Percentiles rank a stretch among this genome's conserved stretches.
Evolutionary conservation across 1,140 invertebrate genomes (phyloP).

Genomic region (Mya arenaria): DNA sequence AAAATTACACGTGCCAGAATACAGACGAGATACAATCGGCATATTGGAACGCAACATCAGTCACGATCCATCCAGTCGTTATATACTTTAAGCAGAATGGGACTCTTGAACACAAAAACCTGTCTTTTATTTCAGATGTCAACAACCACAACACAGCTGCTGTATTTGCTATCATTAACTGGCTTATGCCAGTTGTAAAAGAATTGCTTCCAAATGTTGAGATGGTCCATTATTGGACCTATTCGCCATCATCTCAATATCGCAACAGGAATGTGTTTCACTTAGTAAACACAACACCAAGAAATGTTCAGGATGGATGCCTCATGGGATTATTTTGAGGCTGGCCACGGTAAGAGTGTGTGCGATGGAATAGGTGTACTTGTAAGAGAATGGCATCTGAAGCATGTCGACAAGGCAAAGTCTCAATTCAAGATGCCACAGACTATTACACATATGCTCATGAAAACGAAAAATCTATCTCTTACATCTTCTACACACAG

Average conservation of each 20-base stretch:
- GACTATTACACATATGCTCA: too few species aligned
- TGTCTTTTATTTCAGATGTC: conserved; percentile 39
- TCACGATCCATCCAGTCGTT: conserved; percentile 44
- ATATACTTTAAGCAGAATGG: too few species aligned
- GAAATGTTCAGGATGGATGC: background rate
- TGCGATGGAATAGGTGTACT: conserved; percentile 50
- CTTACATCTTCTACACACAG: too few species aligned
- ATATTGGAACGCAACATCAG: conserved; percentile 34
- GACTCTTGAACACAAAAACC: conserved; percentile 28
- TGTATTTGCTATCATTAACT: conserved; percentile 17
- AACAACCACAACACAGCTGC: conserved; percentile 23
- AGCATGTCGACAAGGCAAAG: too few species aligned
- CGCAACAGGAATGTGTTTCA: background rate
- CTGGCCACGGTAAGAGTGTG: conserved; percentile 39
- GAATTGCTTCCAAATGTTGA: background rate
- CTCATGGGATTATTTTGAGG: conserved; percentile 56
- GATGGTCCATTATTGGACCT: conserved; percentile 49
- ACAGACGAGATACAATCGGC: conserved; percentile 54
- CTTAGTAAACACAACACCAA: background rate
- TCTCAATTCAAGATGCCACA: too few species aligned
- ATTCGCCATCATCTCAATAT: conserved; percentile 40
- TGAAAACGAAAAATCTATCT: too few species aligned
- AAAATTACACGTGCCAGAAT: conserved; percentile 48
- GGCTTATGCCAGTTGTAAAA: conserved; percentile 15
- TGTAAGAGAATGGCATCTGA: conserved; percentile 44